Evolutionary conservation across 2,797 vertebrate species (phyloP), one percentile per base, ranked within the genome.

Genomic region (Catharus ustulatus): DNA sequence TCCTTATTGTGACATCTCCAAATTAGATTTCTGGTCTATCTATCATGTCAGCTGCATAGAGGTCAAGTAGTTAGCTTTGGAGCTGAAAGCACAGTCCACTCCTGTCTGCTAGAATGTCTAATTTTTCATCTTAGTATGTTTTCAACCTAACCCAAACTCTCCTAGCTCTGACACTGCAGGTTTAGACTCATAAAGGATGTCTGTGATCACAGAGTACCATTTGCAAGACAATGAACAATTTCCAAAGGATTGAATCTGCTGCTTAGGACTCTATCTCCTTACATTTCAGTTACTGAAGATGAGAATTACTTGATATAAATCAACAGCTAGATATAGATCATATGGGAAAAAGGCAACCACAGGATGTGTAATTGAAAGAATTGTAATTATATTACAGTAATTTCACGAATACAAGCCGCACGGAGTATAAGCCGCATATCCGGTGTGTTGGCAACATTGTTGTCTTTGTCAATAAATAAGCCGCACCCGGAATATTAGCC

Each of bases 121-220:
- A 36, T 15, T 80, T 86, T 73, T 74, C 12, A 13, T 45, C 6
- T 27, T 52, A 48, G 0, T 2, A 8, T 40, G 6, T 77, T 84
- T 81, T 87, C 36, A 69, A n/a, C 3, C 5, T 11, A 61, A 80
- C 10, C 2, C 69, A 40, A 91, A 82, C 15, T 64, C 5, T 74
- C 4, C 10, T 66, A 40, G 13, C 11, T 63, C 38, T 80, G 32
- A 43, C 55, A 22, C 9, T 66, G 20, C 10, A 59, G 40, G 13
- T 43, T 71, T 67, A 55, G 62, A 63, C 13, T 16, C 12, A 52
- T 0, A 0, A 16, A 69, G 8, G 18, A 57, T 49, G 23, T 5
- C 46, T 73, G 14, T n/a, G 29, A n/a, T 15, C 9, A 24, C 27
- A 13, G 5, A 80, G 13, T 18, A 64, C 5, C 20, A 36, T 13